Evolutionary conservation across 1,140 invertebrate species (phyloP), one percentile per base, ranked within the genome.

Genomic region (Diorhabda carinulata): DNA sequence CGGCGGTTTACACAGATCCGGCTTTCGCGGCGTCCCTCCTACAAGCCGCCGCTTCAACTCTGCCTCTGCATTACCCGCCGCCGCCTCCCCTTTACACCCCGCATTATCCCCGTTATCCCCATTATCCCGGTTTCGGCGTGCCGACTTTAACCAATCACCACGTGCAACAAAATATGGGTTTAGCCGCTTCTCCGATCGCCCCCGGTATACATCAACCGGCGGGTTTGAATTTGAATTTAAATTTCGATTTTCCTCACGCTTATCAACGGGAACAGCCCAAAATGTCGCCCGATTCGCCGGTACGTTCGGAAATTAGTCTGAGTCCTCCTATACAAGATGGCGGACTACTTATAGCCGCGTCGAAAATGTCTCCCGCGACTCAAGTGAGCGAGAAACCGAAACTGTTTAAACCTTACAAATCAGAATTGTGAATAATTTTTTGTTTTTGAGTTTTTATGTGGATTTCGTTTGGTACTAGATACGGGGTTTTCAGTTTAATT

Each of bases 1-100:
- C 92, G 0, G 91, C 93, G 0, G 93, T 97, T 43, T 97, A 97
- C 83, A 90, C 92, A 3, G 96, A 98, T 77, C 95, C 95, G 3
- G 88, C 93, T 2, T 88, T 98, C 70, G 94, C 95, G 1, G 94
- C 95, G 0, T 93, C 93, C n/a, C 85, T 98, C 5, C 84, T 97
- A 1, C 94, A 96, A 76, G 94, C 94, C 0, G 93, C 94, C 0
- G 91, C 92, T n/a, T 86, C 86, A 0, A 78, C 82, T 3, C 63
- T 84, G 6, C 82, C 85, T 0, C 83, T 83, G 6, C 81, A 84
- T 67, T 74, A 84, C 78, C 70, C 84, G 76, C 78, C 83, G 78
- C 74, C 76, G 69, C 75, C 84, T 0, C 83, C 83, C 0, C 80
- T 84, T 77, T 87, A 74, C 81, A 78, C 74, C 40, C 76, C 72